These are phyloP conservation scores for Drosophila sordidula DNA, from an alignment of 2,888 invertebrate species.

Conservation along the genomic window DNA sequence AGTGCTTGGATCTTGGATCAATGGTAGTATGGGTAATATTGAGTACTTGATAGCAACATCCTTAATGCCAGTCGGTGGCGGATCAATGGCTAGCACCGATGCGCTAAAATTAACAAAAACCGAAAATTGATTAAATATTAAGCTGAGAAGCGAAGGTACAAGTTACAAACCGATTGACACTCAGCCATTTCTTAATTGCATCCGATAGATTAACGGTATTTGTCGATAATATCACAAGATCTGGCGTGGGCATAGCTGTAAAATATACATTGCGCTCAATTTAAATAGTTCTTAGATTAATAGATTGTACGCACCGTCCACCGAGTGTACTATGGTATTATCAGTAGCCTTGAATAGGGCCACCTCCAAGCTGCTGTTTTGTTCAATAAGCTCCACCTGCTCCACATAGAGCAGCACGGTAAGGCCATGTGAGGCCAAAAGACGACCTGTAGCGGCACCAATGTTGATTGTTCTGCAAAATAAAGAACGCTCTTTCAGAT, in stretches of 20 bases:
- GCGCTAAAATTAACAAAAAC: slow-evolving; percentile 85
- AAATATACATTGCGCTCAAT: not conserved
- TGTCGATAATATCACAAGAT: slow-evolving; percentile 85
- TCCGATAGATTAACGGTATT: slow-evolving; percentile 84
- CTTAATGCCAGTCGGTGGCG: slow-evolving; percentile 89
- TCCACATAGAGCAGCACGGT: slow-evolving; percentile 88
- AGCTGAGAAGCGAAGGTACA: not conserved
- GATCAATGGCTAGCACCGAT: slow-evolving; percentile 91
- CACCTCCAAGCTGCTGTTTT: slow-evolving; percentile 87
- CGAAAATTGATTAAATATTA: not conserved
- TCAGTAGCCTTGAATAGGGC: slow-evolving; percentile 89
- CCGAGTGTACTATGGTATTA: slow-evolving; percentile 86
- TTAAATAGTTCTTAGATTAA: not conserved
- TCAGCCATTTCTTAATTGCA: slow-evolving; percentile 89
- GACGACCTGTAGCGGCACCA: slow-evolving; percentile 91
- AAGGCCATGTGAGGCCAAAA: slow-evolving; percentile 93
- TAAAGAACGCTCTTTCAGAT: not conserved
- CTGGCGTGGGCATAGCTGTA: slow-evolving; percentile 84
- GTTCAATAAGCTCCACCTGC: slow-evolving; percentile 85
- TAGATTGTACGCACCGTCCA: slow-evolving; percentile 80
- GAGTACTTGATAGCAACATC: slow-evolving; percentile 88
- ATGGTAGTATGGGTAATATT: slow-evolving; percentile 89
- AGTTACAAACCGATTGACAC: slow-evolving; percentile 86
- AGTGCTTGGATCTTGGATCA: slow-evolving; percentile 83
- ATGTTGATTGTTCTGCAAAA: slow-evolving; percentile 86